These are phyloP conservation scores for Ptychadena robeensis DNA, from an alignment of 2,797 vertebrate genomes.

Conservation along the genomic window DNA sequence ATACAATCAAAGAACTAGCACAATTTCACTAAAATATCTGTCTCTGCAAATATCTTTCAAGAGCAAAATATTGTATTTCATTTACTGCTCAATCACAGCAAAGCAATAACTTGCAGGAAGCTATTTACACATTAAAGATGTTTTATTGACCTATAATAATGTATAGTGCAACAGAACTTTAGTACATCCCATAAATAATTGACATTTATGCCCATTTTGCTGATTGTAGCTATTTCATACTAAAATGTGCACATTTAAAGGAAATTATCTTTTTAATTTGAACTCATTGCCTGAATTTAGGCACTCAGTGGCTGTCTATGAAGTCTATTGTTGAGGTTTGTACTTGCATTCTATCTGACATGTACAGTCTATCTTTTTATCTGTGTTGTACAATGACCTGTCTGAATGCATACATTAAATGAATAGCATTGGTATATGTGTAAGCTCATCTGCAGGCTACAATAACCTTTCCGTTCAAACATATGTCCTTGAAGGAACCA, in stretches of 20 bases:
- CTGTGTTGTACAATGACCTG: too few species aligned
- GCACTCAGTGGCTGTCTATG: background rate
- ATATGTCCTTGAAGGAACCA: too few species aligned
- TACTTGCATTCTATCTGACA: background rate
- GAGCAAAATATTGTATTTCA: conserved; percentile 55
- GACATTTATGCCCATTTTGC: conserved; percentile 50
- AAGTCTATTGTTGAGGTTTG: conserved; percentile 3
- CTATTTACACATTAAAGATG: conserved; percentile 61
- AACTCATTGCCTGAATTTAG: conserved; percentile 22
- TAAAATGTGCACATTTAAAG: conserved; percentile 42
- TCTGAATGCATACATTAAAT: too few species aligned
- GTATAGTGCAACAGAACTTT: conserved; percentile 52
- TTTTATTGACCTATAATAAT: conserved; percentile 60
- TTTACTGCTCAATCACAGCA: conserved; percentile 54
- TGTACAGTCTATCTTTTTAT: too few species aligned
- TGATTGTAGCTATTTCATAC: conserved; percentile 48
- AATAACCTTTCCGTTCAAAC: too few species aligned
- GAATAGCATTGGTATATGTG: too few species aligned
- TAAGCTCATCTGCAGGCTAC: too few species aligned
- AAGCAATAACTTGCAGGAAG: conserved; percentile 59
- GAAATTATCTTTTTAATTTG: conserved; percentile 33
- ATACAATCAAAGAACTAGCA: background rate
- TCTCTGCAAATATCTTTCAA: conserved; percentile 35
- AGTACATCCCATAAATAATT: conserved; percentile 55
- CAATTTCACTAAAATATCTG: background rate